Evolutionary conservation across 2,797 vertebrate genomes (phyloP).

Genomic region (Kryptopterus vitreolus): DNA sequence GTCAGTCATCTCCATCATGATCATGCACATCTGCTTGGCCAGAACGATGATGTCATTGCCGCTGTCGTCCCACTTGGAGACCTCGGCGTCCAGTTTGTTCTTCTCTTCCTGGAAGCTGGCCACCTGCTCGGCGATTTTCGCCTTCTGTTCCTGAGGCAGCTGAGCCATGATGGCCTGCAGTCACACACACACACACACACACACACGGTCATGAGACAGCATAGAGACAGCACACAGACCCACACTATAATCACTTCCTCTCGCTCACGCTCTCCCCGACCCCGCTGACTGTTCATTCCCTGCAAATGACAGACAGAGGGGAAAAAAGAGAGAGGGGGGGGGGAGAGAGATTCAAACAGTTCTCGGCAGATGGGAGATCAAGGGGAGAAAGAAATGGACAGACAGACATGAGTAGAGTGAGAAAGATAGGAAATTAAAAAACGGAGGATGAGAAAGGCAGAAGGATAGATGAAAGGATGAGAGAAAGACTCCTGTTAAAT

Average conservation of each 20-base stretch:
- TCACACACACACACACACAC: conserved; percentile 21
- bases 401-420: too few species aligned
- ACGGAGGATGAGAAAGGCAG: too few species aligned
- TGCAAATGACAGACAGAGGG: not conserved
- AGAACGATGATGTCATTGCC: conserved; percentile 98
- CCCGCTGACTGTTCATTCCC: not conserved
- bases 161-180: conserved; percentile 9
- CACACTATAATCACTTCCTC: not conserved
- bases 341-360: not conserved
- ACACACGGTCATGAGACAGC: not conserved
- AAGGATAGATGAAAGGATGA: too few species aligned
- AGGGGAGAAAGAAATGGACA: too few species aligned
- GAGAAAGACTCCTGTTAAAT: too few species aligned
- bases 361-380: too few species aligned
- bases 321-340: not conserved
- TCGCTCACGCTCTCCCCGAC: not conserved
- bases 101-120: conserved; percentile 99
- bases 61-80: conserved; percentile 99
- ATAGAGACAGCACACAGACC: not conserved
- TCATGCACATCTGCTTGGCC: conserved; percentile 99
- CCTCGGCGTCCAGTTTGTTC: conserved; percentile 97
- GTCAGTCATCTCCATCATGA: conserved; percentile 99
- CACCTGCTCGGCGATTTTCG: conserved; percentile 98
- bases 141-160: conserved; percentile 87
- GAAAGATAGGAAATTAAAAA: too few species aligned